Evolutionary conservation across 1,140 invertebrate species (phyloP), one percentile per base, ranked within the genome.

Genomic region (Papilio glaucus): DNA sequence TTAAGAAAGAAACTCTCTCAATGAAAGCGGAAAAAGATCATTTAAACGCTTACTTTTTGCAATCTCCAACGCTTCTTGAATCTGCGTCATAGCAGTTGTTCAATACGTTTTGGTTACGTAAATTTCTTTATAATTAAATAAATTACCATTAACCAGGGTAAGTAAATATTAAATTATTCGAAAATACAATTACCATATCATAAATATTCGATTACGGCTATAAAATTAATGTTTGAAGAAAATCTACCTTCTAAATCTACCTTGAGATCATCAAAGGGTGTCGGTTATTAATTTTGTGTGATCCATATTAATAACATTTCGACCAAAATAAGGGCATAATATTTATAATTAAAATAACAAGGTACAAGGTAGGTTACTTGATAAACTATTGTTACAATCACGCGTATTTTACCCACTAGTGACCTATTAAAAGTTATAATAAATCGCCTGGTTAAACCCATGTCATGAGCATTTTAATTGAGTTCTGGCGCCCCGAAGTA

Each of bases 1-100:
- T 42, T 63, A 49, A 63, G 41, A 63, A 70, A 72, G 33, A 53
- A 49, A 69, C 3, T 53, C 26, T 53, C 42, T 12, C 13, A 69
- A 69, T 33, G 42, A 69, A 42, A n/a, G 13, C 41, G 42, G 67
- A 69, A 69, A 69, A 69, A 45, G 67, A 33, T 69, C 67, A 53
- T 69, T 69, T 65, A 65, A 65, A 65, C 2, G 62, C 33, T 38
- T 38, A 65, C 33, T n/a, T 37, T 65, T 39, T 65, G 62, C 33
- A 65, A 39, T 38, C 18, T 18, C 15, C 1, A 9, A 2, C 15
- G 33, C 37, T 39, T 39, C 33, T 65, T 65, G 60, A 65, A 65
- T 39, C 15, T 39, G 15, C 13, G 33, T 39, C 18, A 37, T 29
- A 41, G 9, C 3, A 10, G 29, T 18, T 53, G 45, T 53, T 33